Conservation (phyloP, 2,113 vertebrate genomes). For the Nanorana parkeri region DNA sequence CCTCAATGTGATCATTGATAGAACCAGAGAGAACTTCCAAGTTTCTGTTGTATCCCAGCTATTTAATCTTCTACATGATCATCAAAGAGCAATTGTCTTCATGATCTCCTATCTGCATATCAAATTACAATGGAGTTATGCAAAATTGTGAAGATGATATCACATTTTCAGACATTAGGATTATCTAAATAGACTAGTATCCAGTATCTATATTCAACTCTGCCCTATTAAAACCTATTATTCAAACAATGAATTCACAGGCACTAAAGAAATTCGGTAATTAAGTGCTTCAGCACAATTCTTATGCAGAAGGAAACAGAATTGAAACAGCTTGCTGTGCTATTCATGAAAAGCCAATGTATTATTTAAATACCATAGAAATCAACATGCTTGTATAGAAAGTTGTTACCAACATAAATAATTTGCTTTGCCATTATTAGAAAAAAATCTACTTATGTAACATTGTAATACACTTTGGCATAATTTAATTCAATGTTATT, state of each 20-base stretch:
- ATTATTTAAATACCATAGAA: constrained; percentile 41
- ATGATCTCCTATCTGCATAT: constrained; percentile 68
- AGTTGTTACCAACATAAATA: constrained; percentile 47
- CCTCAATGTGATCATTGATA: constrained; percentile 60
- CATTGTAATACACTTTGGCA: constrained; percentile 49
- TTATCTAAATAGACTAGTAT: constrained; percentile 58
- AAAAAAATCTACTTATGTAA: constrained; percentile 49
- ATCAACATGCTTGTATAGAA: constrained; percentile 23
- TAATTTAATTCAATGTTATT: constrained; percentile 58
- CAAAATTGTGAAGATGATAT: constrained; percentile 58
- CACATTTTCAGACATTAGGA: constrained; percentile 56
- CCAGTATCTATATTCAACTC: constrained; percentile 14
- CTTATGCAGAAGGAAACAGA: not conserved
- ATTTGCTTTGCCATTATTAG: constrained; percentile 57
- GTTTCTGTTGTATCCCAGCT: constrained; percentile 59
- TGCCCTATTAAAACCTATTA: constrained; percentile 37
- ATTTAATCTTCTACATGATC: constrained; percentile 65
- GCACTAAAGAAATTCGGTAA: constrained; percentile 29
- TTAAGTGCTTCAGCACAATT: constrained; percentile 37
- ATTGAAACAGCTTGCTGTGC: not conserved
- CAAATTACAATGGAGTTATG: constrained; percentile 62
- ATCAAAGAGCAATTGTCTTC: constrained; percentile 66
- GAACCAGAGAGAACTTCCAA: constrained; percentile 61
- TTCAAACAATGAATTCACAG: constrained; percentile 34
- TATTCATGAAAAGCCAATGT: not conserved